phyloP scores from a whole-genome alignment of 2,888 invertebrate species.

The Dicyrtomina minuta region DNA sequence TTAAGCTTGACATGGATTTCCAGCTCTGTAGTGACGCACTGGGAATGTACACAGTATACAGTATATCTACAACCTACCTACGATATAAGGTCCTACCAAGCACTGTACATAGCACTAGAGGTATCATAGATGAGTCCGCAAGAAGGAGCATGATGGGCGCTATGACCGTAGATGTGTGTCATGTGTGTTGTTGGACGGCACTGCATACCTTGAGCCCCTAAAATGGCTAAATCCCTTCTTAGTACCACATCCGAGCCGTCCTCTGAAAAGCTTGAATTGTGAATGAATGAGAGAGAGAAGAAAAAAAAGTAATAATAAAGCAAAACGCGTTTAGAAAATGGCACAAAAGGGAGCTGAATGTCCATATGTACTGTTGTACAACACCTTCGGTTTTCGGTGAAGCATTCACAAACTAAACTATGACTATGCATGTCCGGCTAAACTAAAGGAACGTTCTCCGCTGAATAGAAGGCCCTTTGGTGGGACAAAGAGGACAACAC shows the following conservation, averaged over 20 bases:
- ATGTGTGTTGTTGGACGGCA: neutral
- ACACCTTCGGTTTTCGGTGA: slow-evolving; percentile 25
- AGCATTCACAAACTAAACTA: neutral
- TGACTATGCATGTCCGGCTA: slow-evolving; percentile 21
- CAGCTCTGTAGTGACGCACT: too few relatives aligned
- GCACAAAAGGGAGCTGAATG: slow-evolving; percentile 31
- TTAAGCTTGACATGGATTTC: neutral
- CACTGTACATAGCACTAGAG: too few relatives aligned
- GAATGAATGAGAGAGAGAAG: slow-evolving; percentile 34
- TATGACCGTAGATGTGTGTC: neutral
- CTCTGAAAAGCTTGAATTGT: slow-evolving; percentile 19
- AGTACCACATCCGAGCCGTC: slow-evolving; percentile 13
- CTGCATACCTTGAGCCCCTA: slow-evolving; percentile 20
- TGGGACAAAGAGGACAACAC: slow-evolving; percentile 39
- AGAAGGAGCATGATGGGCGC: too few relatives aligned
- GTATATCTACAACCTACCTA: too few relatives aligned
- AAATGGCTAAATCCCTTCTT: slow-evolving; percentile 39
- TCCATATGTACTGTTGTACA: slow-evolving; percentile 23
- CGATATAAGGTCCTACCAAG: too few relatives aligned
- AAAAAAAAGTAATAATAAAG: slow-evolving; percentile 31
- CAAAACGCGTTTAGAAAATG: slow-evolving; percentile 37
- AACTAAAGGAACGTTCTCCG: slow-evolving; percentile 30
- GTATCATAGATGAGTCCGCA: too few relatives aligned
- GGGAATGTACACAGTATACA: too few relatives aligned
- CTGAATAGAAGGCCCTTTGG: slow-evolving; percentile 38